These are phyloP conservation scores for Pygoscelis antarcticus DNA, from an alignment of 2,113 vertebrate species.

Conservation along the genomic window DNA sequence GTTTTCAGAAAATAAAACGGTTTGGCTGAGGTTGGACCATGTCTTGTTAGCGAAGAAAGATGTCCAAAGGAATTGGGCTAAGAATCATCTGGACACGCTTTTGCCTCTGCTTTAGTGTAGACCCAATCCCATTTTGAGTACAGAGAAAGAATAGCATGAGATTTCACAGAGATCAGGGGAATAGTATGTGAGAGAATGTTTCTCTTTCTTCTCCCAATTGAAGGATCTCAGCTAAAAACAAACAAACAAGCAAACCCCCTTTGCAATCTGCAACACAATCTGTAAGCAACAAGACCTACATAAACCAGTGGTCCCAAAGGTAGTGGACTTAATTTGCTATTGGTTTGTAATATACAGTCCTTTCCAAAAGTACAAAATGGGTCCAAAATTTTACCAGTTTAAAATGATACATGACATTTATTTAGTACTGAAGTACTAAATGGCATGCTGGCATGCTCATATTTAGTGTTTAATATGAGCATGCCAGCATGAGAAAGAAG, in stretches of 20 bases:
- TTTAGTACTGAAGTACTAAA: background rate
- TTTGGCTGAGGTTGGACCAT: background rate
- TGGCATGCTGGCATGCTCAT: background rate
- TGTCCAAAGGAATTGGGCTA: background rate
- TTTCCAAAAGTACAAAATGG: background rate
- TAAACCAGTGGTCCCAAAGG: background rate
- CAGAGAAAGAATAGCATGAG: background rate
- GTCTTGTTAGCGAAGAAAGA: background rate
- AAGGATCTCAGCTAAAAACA: background rate
- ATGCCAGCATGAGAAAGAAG: background rate
- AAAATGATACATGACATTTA: background rate
- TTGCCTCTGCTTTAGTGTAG: background rate
- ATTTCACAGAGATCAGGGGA: background rate
- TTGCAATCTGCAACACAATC: background rate
- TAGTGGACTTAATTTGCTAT: background rate
- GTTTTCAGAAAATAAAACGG: background rate
- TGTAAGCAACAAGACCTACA: background rate
- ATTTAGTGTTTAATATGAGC: background rate
- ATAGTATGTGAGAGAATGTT: background rate
- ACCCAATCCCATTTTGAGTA: background rate
- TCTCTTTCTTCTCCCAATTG: background rate
- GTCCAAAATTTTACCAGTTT: background rate
- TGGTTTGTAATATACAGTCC: background rate
- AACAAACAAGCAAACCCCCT: background rate
- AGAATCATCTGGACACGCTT: background rate